Percentiles rank a stretch among this genome's conserved stretches.
Conservation (phyloP, 2,888 invertebrate species). For the Drosophila barbarae region DNA sequence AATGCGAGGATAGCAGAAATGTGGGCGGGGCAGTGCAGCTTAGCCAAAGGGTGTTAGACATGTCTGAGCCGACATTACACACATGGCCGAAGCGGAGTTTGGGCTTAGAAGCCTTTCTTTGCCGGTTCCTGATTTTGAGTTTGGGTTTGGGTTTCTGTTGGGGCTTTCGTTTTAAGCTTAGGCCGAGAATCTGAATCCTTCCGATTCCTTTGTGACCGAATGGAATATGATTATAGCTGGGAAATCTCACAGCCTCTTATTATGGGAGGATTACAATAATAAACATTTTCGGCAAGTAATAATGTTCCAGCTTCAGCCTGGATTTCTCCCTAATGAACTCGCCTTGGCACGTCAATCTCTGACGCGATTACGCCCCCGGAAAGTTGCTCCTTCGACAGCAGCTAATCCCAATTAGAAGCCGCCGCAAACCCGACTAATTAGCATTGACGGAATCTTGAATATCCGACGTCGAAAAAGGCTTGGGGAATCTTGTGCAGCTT, state of each 20-base stretch:
- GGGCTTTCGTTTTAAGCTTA: not conserved
- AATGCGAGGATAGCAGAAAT: not conserved
- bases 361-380: not conserved
- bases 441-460: constrained; percentile 33
- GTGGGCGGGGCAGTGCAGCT: constrained; percentile 12
- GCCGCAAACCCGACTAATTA: constrained; percentile 32
- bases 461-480: constrained; percentile 16
- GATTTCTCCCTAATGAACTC: constrained; percentile 3
- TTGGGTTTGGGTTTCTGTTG: not conserved
- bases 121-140: not conserved
- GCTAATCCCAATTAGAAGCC: constrained; percentile 40
- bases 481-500: constrained; percentile 22
- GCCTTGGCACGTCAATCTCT: not conserved
- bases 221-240: constrained; percentile 19
- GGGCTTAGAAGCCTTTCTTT: constrained; percentile 17
- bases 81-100: constrained; percentile 25
- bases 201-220: not conserved
- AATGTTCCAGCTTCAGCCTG: not conserved
- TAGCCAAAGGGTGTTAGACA: constrained; percentile 39
- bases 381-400: constrained; percentile 28
- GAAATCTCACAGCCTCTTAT: constrained; percentile 2
- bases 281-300: not conserved
- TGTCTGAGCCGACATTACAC: constrained; percentile 48
- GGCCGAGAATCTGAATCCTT: not conserved
- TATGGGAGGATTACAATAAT: not conserved